Percentiles rank a stretch among this genome's conserved stretches.
phyloP scores from a whole-genome alignment of 2,113 vertebrate species.

The Anas platyrhynchos region DNA sequence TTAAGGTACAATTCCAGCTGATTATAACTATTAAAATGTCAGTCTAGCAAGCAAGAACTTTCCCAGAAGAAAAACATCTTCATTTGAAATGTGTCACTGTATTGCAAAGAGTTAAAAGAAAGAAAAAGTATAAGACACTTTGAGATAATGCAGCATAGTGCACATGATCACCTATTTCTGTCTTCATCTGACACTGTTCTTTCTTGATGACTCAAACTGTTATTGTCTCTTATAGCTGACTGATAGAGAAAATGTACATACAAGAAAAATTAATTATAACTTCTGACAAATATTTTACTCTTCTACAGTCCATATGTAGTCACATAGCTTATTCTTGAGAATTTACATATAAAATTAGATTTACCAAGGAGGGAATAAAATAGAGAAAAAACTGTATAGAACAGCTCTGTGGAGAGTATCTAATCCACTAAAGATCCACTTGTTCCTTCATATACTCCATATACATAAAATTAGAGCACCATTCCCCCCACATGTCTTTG shows the following conservation, averaged over 20 bases:
- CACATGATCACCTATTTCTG: background rate
- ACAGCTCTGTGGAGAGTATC: background rate
- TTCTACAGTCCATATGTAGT: background rate
- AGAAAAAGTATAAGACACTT: background rate
- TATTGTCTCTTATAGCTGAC: background rate
- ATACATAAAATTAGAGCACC: background rate
- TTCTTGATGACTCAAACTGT: rapidly evolving
- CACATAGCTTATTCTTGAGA: background rate
- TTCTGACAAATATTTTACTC: background rate
- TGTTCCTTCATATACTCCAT: background rate
- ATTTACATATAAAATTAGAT: background rate
- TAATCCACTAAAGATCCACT: background rate
- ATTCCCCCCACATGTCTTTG: background rate
- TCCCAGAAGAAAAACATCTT: background rate
- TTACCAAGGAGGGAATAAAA: background rate
- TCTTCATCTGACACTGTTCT: background rate
- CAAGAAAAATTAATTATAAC: rapidly evolving
- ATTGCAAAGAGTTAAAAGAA: background rate
- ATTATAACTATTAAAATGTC: background rate
- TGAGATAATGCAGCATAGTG: background rate
- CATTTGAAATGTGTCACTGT: background rate
- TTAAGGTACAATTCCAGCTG: background rate
- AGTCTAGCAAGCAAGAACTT: background rate
- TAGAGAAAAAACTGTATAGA: background rate
- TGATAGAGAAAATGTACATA: background rate